Conservation (phyloP, 2,888 invertebrate species). For the Rhamphomyia laevipes region DNA sequence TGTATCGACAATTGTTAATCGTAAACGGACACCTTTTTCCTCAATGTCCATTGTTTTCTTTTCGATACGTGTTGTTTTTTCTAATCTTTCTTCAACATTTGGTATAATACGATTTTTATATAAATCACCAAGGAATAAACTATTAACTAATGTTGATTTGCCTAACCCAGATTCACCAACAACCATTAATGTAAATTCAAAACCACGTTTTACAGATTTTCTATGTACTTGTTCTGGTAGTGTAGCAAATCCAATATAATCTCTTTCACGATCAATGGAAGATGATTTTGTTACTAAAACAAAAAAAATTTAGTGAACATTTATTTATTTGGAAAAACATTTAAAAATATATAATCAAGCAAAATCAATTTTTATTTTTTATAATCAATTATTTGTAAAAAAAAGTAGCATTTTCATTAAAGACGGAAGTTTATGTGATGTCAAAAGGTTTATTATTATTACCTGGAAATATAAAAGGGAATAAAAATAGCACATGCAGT, state of each 20-base stretch:
- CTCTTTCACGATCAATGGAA: slow-evolving; percentile 47
- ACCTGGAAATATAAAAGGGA: too few species aligned
- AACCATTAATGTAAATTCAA: slow-evolving; percentile 94
- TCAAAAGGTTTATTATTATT: too few species aligned
- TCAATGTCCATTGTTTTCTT: slow-evolving; percentile 89
- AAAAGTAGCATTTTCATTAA: too few species aligned
- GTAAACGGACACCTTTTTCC: slow-evolving; percentile 79
- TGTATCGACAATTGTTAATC: slow-evolving; percentile 87
- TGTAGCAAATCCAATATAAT: slow-evolving; percentile 91
- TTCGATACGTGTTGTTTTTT: slow-evolving; percentile 60
- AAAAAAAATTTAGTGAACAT: not conserved
- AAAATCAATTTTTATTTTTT: too few species aligned
- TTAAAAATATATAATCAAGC: not conserved
- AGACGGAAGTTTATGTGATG: too few species aligned
- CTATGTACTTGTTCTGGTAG: slow-evolving; percentile 92
- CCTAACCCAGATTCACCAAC: slow-evolving; percentile 90
- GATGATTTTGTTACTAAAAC: slow-evolving; percentile 31
- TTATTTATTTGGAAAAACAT: not conserved
- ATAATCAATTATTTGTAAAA: too few species aligned
- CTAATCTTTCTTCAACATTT: slow-evolving; percentile 46
- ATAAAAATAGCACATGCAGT: too few species aligned
- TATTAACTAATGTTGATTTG: slow-evolving; percentile 90
- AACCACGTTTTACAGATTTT: slow-evolving; percentile 91
- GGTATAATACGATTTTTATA: slow-evolving; percentile 73
- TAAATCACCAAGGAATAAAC: slow-evolving; percentile 83